Percentiles rank a stretch among this genome's conserved stretches.
These are phyloP conservation scores for Campopleginae sp. DNA, from an alignment of 2,888 invertebrate genomes.

Conservation along the genomic window DNA sequence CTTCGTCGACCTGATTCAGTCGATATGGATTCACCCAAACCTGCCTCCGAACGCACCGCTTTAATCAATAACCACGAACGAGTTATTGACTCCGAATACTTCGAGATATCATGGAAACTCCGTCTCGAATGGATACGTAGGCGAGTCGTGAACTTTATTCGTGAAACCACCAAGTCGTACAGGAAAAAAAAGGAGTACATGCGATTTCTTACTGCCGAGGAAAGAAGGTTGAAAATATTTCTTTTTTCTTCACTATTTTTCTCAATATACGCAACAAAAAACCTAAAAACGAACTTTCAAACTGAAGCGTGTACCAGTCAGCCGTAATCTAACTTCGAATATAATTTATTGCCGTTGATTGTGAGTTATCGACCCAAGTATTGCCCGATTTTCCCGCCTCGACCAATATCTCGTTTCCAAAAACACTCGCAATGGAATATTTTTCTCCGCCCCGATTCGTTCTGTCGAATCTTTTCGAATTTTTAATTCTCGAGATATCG, in stretches of 20 bases:
- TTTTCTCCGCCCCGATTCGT: neutral
- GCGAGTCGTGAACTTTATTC: constrained; percentile 74
- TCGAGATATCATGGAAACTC: constrained; percentile 79
- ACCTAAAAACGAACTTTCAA: neutral
- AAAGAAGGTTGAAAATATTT: constrained; percentile 86
- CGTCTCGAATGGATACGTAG: constrained; percentile 78
- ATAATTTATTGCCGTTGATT: constrained; percentile 29
- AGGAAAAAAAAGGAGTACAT: constrained; percentile 87
- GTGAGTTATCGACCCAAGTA: constrained; percentile 10
- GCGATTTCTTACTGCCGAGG: constrained; percentile 89
- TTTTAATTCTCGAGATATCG: neutral
- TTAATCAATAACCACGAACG: constrained; percentile 47
- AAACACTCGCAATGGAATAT: neutral
- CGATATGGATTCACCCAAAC: constrained; percentile 42
- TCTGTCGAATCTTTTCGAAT: neutral
- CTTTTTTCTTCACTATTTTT: neutral
- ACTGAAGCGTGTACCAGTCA: neutral
- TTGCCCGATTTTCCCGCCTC: constrained; percentile 4
- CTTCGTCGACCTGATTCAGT: neutral
- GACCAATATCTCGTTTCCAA: neutral
- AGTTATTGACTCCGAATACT: constrained; percentile 78
- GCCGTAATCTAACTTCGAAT: constrained; percentile 33
- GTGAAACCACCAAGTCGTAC: constrained; percentile 72
- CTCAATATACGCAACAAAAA: neutral
- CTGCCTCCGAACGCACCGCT: constrained; percentile 37